Base-by-base conservation (phyloP, 2,888 invertebrate species). In the Griposia aprilina region DNA sequence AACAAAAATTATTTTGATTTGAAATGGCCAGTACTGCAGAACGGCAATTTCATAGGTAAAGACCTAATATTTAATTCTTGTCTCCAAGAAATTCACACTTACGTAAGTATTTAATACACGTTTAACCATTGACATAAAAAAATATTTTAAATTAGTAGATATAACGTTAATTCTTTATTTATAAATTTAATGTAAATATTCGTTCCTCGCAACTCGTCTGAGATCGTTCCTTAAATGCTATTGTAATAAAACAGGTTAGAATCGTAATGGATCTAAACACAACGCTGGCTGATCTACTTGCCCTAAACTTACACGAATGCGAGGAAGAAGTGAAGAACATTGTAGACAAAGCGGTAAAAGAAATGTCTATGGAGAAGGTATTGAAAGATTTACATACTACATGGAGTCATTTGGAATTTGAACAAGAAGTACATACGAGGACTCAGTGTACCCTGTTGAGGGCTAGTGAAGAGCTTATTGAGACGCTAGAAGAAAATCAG, bases 331-430 rank as follows among this genome's bases (percentile, higher is more conserved):
- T 99, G 0, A 99, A 99, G 92, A 99, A 99, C 93, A 99, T 99
- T 90, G 99, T 99, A 15, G 99, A 99, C 94, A 99, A 99, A 96
- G 99, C 99, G 0, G 99, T 99, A 0, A 99, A 99, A 95, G 99
- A 99, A 97, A 99, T 99, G 99, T 99, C 99, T 4, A 99, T 99
- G 99, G 99, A 99, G 94, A 99, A 99, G 94, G 98, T 98, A 76
- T 97, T 99, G 71, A 98, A 98, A 87, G 99, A 99, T 91, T 95
- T 99, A 78, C 98, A 99, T 91, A 97, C 98, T 8, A 99, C 99
- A 0, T 99, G 99, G 99, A 98, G 98, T 66, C 97, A 98, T 3
- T 98, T 99, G 98, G 99, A 99, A 94, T 99, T 99, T 92, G 98
- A 98, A 90, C 98, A 98, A 94, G 99, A 99, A 94, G 96, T 97